phyloP scores from a whole-genome alignment of 1,140 invertebrate genomes.

The Macrobrachium nipponense region DNA sequence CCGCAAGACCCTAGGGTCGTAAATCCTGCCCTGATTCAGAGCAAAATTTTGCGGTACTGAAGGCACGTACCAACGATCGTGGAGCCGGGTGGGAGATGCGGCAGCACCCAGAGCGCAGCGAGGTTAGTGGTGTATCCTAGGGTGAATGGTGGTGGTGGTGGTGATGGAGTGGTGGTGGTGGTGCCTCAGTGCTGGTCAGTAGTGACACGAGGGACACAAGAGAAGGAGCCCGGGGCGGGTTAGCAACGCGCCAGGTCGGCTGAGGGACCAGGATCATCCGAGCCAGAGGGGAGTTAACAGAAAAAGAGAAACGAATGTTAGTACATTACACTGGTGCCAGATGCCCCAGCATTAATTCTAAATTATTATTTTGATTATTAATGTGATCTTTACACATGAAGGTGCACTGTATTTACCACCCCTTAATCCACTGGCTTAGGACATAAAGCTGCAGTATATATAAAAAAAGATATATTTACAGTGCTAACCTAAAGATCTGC shows the following conservation, averaged over 20 bases:
- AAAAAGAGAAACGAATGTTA: slow-evolving; percentile 62
- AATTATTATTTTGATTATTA: slow-evolving; percentile 58
- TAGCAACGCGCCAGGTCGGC: slow-evolving; percentile 63
- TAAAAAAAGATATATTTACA: slow-evolving; percentile 33
- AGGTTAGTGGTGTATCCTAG: slow-evolving; percentile 62
- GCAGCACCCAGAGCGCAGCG: slow-evolving; percentile 55
- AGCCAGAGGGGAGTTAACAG: slow-evolving; percentile 63
- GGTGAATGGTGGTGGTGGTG: slow-evolving; percentile 56
- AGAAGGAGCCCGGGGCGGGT: slow-evolving; percentile 62
- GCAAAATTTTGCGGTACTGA: slow-evolving; percentile 35
- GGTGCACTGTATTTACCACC: slow-evolving; percentile 57
- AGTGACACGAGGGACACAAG: slow-evolving; percentile 63
- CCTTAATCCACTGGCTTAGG: slow-evolving; percentile 54
- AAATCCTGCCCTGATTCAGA: slow-evolving; percentile 41
- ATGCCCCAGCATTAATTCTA: slow-evolving; percentile 57
- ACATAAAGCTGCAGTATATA: slow-evolving; percentile 55
- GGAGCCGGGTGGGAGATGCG: slow-evolving; percentile 52
- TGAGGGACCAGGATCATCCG: slow-evolving; percentile 63
- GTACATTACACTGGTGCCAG: slow-evolving; percentile 62
- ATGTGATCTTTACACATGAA: slow-evolving; percentile 57
- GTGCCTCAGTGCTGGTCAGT: slow-evolving; percentile 63
- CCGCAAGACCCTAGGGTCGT: slow-evolving; percentile 51
- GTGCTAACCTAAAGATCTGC: slow-evolving; percentile 55
- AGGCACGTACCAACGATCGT: slow-evolving; percentile 50
- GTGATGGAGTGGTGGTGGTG: slow-evolving; percentile 55